A percentile compares a stretch with the other conserved stretches of the same genome.
Evolutionary conservation across 2,888 invertebrate species (phyloP).

Genomic region (Sesia bembeciformis): DNA sequence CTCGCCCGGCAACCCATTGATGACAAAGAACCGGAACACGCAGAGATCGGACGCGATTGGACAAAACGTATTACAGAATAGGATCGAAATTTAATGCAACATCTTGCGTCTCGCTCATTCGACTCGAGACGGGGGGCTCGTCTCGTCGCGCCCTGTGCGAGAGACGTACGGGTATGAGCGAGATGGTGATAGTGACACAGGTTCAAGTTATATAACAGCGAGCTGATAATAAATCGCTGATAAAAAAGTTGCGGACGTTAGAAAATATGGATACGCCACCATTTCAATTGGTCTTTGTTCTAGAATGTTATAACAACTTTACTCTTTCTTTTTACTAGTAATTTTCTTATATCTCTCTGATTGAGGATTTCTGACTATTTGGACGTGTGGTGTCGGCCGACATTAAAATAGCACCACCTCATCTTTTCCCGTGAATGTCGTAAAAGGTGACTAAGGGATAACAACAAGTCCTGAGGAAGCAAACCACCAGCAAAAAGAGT

Average conservation of each 20-base stretch:
- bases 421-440: too few relatives aligned
- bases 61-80: constrained; percentile 61
- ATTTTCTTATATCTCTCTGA: too few relatives aligned
- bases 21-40: constrained; percentile 81
- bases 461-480: too few relatives aligned
- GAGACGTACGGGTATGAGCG: constrained; percentile 27
- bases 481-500: too few relatives aligned
- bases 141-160: constrained; percentile 8
- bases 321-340: too few relatives aligned
- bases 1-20: constrained; percentile 80
- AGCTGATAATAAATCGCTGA: constrained; percentile 68
- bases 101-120: constrained; percentile 38
- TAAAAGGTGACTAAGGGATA: too few relatives aligned
- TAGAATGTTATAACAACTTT: too few relatives aligned
- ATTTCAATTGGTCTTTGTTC: too few relatives aligned
- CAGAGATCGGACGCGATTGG: constrained; percentile 77
- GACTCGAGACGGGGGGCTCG: constrained; percentile 6
- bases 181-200: constrained; percentile 31
- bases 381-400: too few relatives aligned
- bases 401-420: too few relatives aligned
- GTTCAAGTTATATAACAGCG: constrained; percentile 58
- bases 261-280: constrained; percentile 32
- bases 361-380: too few relatives aligned
- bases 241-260: constrained; percentile 55
- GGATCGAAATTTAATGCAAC: constrained; percentile 68